A percentile compares a stretch with the other conserved stretches of the same genome.
Evolutionary conservation across 2,113 vertebrate genomes (phyloP).

Genomic region (Colius striatus): DNA sequence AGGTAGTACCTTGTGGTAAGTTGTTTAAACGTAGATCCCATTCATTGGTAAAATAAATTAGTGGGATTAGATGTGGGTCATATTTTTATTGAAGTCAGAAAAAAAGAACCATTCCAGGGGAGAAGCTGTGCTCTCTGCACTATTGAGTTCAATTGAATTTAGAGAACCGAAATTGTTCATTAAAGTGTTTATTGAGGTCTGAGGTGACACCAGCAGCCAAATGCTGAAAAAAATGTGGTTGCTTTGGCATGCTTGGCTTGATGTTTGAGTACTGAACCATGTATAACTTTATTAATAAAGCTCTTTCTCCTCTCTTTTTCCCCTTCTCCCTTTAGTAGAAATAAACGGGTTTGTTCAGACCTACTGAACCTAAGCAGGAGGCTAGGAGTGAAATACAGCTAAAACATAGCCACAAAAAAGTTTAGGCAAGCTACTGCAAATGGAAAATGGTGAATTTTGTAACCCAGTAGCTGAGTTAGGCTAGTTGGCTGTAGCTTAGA

Average conservation of each 20-base stretch:
- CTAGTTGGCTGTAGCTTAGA: neutral
- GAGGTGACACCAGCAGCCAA: neutral
- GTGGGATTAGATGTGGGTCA: neutral
- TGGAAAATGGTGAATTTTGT: neutral
- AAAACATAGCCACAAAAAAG: neutral
- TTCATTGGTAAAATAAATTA: neutral
- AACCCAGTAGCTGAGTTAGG: neutral
- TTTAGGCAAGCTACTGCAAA: neutral
- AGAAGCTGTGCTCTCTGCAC: neutral
- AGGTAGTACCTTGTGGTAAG: neutral
- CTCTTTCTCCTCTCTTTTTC: rapidly evolving
- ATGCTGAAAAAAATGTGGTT: neutral
- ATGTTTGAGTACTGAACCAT: neutral
- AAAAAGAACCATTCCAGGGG: rapidly evolving
- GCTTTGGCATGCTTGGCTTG: neutral
- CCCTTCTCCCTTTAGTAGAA: rapidly evolving
- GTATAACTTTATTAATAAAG: neutral
- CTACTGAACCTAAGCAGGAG: neutral
- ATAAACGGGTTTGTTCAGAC: neutral
- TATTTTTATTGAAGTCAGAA: neutral
- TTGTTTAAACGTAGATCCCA: neutral
- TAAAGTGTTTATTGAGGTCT: neutral
- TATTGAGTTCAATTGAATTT: neutral
- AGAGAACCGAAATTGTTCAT: neutral
- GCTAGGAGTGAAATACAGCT: neutral